Conservation (phyloP, 2,888 invertebrate species). For the Xylophagus ater region DNA sequence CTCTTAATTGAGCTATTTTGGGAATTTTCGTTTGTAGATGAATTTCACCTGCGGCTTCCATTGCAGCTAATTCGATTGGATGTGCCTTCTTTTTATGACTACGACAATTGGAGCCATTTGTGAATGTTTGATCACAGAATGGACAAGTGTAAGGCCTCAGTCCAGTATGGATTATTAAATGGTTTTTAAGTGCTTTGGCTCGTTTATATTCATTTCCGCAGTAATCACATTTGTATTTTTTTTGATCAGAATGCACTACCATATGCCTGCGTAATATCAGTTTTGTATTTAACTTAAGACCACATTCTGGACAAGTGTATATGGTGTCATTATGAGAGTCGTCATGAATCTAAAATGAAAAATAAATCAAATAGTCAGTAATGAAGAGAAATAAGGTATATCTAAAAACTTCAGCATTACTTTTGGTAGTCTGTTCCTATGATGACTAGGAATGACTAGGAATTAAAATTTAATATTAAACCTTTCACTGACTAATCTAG, state of each 20-base stretch:
- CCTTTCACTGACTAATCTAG: too few relatives aligned
- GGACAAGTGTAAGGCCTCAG: constrained; percentile 5
- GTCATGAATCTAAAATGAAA: constrained; percentile 24
- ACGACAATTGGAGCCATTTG: constrained; percentile 6
- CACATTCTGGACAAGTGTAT: constrained; percentile 30
- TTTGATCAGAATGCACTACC: constrained; percentile 17
- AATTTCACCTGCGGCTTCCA: constrained; percentile 31
- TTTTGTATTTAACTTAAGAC: constrained; percentile 27
- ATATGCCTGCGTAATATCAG: constrained; percentile 31
- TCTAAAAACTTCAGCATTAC: too few relatives aligned
- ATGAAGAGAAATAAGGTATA: too few relatives aligned
- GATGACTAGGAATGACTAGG: too few relatives aligned
- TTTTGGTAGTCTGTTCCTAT: too few relatives aligned
- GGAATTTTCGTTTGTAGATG: constrained; percentile 28
- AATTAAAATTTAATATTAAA: too few relatives aligned
- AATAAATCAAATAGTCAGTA: too few relatives aligned
- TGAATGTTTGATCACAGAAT: constrained; percentile 7
- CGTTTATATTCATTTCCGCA: constrained; percentile 18
- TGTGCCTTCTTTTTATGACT: constrained; percentile 9
- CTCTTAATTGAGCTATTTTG: constrained; percentile 32
- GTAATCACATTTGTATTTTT: constrained; percentile 17
- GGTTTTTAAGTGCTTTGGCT: constrained; percentile 13
- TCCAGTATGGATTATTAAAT: neutral
- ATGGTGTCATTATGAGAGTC: constrained; percentile 30
- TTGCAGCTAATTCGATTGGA: constrained; percentile 10